A percentile compares a stretch with the other conserved stretches of the same genome.
Evolutionary conservation across 2,797 vertebrate genomes (phyloP).

Genomic region (Notolabrus celidotus): DNA sequence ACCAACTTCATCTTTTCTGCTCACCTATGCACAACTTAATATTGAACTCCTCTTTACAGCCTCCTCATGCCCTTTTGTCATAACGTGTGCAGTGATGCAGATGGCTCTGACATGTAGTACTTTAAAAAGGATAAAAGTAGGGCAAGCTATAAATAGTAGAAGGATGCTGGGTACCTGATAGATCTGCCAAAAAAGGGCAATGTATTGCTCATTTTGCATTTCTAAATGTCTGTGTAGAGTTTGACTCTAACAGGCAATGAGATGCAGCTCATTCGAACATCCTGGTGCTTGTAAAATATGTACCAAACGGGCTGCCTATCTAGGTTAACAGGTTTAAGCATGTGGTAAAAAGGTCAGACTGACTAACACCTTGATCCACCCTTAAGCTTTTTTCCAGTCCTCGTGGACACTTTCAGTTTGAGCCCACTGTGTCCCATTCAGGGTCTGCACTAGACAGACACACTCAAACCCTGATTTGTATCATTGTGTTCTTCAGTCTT

Average conservation of each 20-base stretch:
- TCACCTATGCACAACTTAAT: conserved; percentile 62
- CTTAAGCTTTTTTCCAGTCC: conserved; percentile 7
- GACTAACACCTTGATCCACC: conserved; percentile 1
- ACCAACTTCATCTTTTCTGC: conserved; percentile 42
- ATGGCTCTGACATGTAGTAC: conserved; percentile 18
- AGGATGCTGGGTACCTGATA: conserved; percentile 7
- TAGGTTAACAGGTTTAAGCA: conserved; percentile 15
- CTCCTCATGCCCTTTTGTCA: conserved; percentile 30
- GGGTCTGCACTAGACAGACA: conserved; percentile 5
- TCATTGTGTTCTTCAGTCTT: conserved; percentile 20
- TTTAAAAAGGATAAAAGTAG: conserved; percentile 28
- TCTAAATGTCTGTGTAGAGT: conserved; percentile 1
- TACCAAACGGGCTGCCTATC: neutral
- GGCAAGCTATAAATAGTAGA: conserved; percentile 4
- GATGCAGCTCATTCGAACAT: conserved; percentile 2
- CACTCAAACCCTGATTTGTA: conserved; percentile 11
- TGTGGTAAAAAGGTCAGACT: conserved; percentile 15
- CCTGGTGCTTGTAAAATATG: conserved; percentile 1
- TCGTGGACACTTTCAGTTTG: conserved; percentile 10
- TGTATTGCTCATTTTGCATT: neutral
- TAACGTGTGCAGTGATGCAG: conserved; percentile 30
- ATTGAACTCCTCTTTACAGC: conserved; percentile 39
- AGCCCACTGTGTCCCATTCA: conserved; percentile 43
- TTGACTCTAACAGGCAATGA: conserved; percentile 8
- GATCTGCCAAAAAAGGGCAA: neutral